These are phyloP conservation scores for Apodemia zela DNA, from an alignment of 2,888 invertebrate genomes.

Conservation along the genomic window DNA sequence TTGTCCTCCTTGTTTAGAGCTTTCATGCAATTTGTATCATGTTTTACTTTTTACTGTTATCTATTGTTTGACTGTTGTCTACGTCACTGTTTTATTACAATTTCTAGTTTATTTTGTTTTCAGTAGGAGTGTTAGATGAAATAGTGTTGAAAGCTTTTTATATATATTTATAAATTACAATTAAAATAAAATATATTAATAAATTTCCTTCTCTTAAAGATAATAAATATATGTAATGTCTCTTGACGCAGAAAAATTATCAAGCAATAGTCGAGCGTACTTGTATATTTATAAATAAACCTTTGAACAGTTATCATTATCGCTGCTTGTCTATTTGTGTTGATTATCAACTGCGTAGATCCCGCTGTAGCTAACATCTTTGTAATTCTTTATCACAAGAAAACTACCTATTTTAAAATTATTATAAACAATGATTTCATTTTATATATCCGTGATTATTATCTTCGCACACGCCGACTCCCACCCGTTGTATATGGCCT, in stretches of 20 bases:
- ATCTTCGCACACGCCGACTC: no score
- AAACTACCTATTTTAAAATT: not conserved
- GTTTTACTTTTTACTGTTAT: conserved; percentile 18
- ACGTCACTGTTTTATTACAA: not conserved
- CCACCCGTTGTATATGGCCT: no score
- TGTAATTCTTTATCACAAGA: not conserved
- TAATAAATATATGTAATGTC: not conserved
- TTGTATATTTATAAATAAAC: conserved; percentile 13
- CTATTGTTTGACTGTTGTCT: conserved; percentile 9
- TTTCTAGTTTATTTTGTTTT: not conserved
- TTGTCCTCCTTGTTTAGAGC: conserved; percentile 67
- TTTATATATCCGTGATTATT: not conserved
- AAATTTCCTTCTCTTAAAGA: no score
- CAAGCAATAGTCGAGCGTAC: conserved; percentile 5
- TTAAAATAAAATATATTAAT: no score
- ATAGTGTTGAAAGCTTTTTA: not conserved
- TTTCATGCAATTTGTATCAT: conserved; percentile 50
- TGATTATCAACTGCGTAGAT: conserved; percentile 18
- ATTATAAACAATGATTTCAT: not conserved
- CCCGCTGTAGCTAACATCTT: not conserved
- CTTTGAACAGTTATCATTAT: conserved; percentile 17
- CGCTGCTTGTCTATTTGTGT: conserved; percentile 16
- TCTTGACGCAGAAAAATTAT: conserved; percentile 9
- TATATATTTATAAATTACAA: no score
- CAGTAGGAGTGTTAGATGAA: not conserved